These are phyloP conservation scores for Syngnathus rostellatus DNA, from an alignment of 2,797 vertebrate genomes.

Conservation along the genomic window DNA sequence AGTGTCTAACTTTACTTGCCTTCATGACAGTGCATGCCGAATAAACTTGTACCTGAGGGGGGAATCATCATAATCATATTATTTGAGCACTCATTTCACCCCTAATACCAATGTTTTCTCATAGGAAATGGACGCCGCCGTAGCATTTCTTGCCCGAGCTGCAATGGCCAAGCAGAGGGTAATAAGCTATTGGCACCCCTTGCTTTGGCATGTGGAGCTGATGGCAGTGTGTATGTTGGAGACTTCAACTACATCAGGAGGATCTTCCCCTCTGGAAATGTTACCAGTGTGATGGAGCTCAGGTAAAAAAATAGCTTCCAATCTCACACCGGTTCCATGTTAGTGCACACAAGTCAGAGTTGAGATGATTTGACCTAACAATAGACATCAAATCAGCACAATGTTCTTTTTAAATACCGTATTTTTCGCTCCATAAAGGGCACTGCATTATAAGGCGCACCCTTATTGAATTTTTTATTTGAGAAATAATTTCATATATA, in stretches of 20 bases:
- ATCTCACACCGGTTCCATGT: background rate
- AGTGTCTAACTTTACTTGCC: too few species aligned
- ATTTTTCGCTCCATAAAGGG: too few species aligned
- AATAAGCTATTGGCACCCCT: slow-evolving; percentile 94
- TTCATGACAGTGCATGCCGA: too few species aligned
- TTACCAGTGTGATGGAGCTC: slow-evolving; percentile 93
- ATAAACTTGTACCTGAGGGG: too few species aligned
- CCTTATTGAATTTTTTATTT: too few species aligned
- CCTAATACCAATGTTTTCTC: background rate
- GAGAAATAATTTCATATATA: too few species aligned
- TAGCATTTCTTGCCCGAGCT: slow-evolving; percentile 97
- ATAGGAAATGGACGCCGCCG: slow-evolving; percentile 83
- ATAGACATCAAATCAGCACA: background rate
- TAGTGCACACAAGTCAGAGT: background rate
- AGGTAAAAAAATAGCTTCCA: slow-evolving; percentile 67
- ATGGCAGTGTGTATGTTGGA: slow-evolving; percentile 93
- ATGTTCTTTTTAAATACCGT: background rate
- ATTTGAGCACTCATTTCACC: too few species aligned
- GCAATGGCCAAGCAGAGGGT: slow-evolving; percentile 96
- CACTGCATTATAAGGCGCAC: too few species aligned
- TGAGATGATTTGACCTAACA: background rate
- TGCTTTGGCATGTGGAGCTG: slow-evolving; percentile 86
- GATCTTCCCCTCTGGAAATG: slow-evolving; percentile 94
- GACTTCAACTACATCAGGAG: slow-evolving; percentile 98
- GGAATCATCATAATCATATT: too few species aligned